phyloP scores from a whole-genome alignment of 2,888 invertebrate species.

The Pegoplata infirma region DNA sequence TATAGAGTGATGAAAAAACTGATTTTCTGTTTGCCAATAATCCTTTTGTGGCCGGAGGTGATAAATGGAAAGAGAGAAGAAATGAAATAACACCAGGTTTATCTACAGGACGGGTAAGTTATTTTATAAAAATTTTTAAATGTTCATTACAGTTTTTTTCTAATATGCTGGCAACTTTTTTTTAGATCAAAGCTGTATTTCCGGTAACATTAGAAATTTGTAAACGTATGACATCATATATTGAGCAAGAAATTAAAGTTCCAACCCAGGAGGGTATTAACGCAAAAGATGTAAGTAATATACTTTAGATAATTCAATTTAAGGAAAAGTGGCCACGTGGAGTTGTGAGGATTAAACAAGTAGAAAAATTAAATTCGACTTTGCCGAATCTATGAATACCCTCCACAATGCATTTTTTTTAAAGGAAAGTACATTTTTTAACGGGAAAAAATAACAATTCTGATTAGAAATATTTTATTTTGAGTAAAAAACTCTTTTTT shows the following conservation, averaged over 20 bases:
- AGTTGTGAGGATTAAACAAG: too few species aligned
- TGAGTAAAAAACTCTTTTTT: too few species aligned
- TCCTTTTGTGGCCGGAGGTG: conserved; percentile 78
- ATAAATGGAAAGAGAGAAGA: conserved; percentile 79
- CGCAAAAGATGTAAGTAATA: conserved; percentile 76
- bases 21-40: conserved; percentile 79
- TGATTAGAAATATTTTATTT: too few species aligned
- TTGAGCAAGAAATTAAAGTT: conserved; percentile 71
- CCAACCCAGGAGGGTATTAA: conserved; percentile 73
- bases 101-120: conserved; percentile 78
- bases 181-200: conserved; percentile 76
- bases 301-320: too few species aligned
- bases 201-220: conserved; percentile 77
- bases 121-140: not conserved
- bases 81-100: conserved; percentile 79
- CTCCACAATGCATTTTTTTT: too few species aligned
- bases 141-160: too few species aligned
- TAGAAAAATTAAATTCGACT: too few species aligned
- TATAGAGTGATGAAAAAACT: conserved; percentile 71
- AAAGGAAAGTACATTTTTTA: too few species aligned
- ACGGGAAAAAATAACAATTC: too few species aligned
- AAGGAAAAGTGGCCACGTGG: too few species aligned
- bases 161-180: too few species aligned
- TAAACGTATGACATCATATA: conserved; percentile 74
- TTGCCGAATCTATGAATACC: too few species aligned